A percentile compares a stretch with the other conserved stretches of the same genome.
phyloP scores from a whole-genome alignment of 2,797 vertebrate species.

The Trematomus bernacchii region DNA sequence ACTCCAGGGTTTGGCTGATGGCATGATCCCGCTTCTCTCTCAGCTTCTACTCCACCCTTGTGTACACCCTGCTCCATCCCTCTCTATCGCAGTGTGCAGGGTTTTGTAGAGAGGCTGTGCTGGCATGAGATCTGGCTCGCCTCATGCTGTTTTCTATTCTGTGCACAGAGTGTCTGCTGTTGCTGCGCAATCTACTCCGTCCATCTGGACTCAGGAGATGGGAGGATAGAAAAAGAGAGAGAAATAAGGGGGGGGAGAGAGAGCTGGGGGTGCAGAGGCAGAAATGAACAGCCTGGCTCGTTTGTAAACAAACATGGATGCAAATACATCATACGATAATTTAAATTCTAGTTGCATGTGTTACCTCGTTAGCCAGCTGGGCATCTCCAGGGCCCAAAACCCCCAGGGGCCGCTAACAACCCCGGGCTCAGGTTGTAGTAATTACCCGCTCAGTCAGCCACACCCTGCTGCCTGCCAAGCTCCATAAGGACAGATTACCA shows the following conservation, averaged over 20 bases:
- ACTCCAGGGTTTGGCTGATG: slow-evolving; percentile 17
- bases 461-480: not conserved
- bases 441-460: not conserved
- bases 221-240: slow-evolving; percentile 2
- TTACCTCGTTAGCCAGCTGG: not conserved
- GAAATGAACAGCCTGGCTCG: slow-evolving; percentile 27
- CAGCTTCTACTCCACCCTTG: slow-evolving; percentile 21
- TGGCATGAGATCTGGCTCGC: slow-evolving; percentile 54
- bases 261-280: not conserved
- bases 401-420: not conserved
- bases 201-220: slow-evolving; percentile 54
- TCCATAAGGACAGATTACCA: not conserved
- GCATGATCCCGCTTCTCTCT: slow-evolving; percentile 3
- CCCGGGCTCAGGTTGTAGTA: not conserved
- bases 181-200: slow-evolving; percentile 41
- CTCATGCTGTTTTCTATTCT: slow-evolving; percentile 38
- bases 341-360: not conserved
- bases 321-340: not conserved
- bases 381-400: too few relatives aligned
- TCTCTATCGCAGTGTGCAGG: slow-evolving; percentile 31
- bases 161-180: slow-evolving; percentile 53
- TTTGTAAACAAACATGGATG: slow-evolving; percentile 33
- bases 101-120: slow-evolving; percentile 53
- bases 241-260: not conserved
- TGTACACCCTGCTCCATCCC: slow-evolving; percentile 26